These are phyloP conservation scores for Punctoribates punctum DNA, from an alignment of 2,888 invertebrate genomes.

Conservation along the genomic window DNA sequence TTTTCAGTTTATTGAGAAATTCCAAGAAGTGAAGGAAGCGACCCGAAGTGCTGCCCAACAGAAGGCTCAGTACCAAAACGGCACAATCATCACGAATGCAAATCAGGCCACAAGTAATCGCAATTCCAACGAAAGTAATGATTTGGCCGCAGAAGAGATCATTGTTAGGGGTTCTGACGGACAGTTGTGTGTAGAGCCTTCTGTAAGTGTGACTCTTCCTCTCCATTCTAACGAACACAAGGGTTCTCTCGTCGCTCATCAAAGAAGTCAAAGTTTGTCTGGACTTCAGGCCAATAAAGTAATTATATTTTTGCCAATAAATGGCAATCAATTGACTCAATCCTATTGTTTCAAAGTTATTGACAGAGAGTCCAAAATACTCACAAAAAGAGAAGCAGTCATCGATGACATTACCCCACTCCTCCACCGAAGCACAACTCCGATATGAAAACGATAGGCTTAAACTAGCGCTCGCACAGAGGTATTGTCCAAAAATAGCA, in stretches of 20 bases:
- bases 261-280: slow-evolving; percentile 55
- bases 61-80: slow-evolving; percentile 46
- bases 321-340: background rate
- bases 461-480: slow-evolving; percentile 90
- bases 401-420: slow-evolving; percentile 48
- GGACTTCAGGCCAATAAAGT: slow-evolving; percentile 52
- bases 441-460: slow-evolving; percentile 96
- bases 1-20: slow-evolving; percentile 91
- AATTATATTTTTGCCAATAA: slow-evolving; percentile 18
- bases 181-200: slow-evolving; percentile 15
- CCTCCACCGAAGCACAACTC: slow-evolving; percentile 71
- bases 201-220: slow-evolving; percentile 29
- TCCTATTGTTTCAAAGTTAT: slow-evolving; percentile 15
- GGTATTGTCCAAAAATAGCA: slow-evolving; percentile 59
- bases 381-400: slow-evolving; percentile 55
- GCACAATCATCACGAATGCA: slow-evolving; percentile 42
- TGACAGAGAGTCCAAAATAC: slow-evolving; percentile 64
- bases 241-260: slow-evolving; percentile 53
- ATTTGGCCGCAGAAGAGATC: background rate
- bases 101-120: slow-evolving; percentile 42
- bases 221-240: slow-evolving; percentile 15
- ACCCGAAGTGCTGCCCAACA: slow-evolving; percentile 59
- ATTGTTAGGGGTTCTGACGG: slow-evolving; percentile 3
- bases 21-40: slow-evolving; percentile 95
- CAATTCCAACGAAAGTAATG: slow-evolving; percentile 16